Evolutionary conservation across 2,113 vertebrate genomes (phyloP), one percentile per base, ranked within the genome.

Genomic region (Crotalus tigris): DNA sequence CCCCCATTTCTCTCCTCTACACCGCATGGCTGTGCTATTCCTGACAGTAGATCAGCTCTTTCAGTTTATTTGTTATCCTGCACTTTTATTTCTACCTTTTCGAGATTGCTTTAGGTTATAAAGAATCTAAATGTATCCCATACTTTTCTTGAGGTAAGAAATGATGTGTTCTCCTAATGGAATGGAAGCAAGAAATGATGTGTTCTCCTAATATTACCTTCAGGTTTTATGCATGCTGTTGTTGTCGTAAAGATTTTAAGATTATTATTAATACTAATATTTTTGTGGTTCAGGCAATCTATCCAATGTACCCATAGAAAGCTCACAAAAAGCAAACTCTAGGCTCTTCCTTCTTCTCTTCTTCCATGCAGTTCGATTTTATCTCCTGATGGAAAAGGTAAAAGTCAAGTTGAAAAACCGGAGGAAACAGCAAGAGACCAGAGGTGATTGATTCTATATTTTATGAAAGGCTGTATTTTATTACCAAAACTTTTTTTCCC

Each of bases 31-130:
- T 91, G 44, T 91, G 64, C 6, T 17, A 44, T 87, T 89, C 54
- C 64, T 59, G 90, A 89, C 93, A 93, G 53, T 89, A 39, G 90
- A 64, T 23, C 54, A 53, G 54, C 8, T 55, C n/a, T 91, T 88
- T 59, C 54, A 85, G 26, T 59, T 69, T 17, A 19, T 81, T 85
- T 59, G 69, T 26, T 85, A 59, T 24, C 86, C 86, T 89, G 75
- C 17, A 13, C 54, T 23, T 46, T 49, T 51, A 46, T 46, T 33
- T 54, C 17, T 64, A 12, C 19, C 13, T 24, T 12, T 75, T 46
- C 1, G 54, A 91, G 49, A 19, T 85, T 89, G 90, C 85, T 89
- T 51, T 24, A 9, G 58, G 11, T 44, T 90, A 10, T 26, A 89
- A 39, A 39, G 17, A 57, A 21, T 91, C 85, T 29, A 51, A 46